These are phyloP conservation scores for Meghimatium bilineatum DNA, from an alignment of 2,888 invertebrate genomes.

Conservation along the genomic window DNA sequence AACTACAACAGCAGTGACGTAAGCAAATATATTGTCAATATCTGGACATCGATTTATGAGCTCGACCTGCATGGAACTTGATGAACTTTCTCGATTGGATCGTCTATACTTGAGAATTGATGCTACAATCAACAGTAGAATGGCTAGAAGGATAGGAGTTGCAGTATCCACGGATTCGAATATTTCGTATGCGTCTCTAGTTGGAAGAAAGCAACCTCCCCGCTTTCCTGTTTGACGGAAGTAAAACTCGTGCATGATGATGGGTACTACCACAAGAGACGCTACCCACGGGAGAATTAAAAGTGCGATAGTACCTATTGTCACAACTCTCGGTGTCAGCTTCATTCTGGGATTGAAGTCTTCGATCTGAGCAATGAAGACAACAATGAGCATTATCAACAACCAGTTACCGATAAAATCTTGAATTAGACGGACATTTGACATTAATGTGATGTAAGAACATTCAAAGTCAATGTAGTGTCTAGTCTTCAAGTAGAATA, in stretches of 20 bases:
- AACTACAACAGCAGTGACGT: not conserved
- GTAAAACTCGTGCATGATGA: not conserved
- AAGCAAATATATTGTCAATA: constrained; percentile 20
- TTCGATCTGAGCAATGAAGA: constrained; percentile 18
- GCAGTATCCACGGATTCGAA: not conserved
- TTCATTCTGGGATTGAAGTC: no score
- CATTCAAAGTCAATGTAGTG: not conserved
- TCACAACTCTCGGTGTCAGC: no score
- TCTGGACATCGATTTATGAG: constrained; percentile 5
- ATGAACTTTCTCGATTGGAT: no score
- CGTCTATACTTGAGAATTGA: not conserved
- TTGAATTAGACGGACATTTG: not conserved
- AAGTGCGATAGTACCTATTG: no score
- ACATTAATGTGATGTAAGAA: not conserved
- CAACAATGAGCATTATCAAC: not conserved
- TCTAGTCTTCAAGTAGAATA: not conserved
- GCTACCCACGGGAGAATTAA: not conserved
- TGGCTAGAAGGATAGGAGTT: not conserved
- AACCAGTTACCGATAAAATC: no score
- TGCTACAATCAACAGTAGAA: not conserved
- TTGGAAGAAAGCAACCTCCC: not conserved
- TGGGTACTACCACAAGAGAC: not conserved
- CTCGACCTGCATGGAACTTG: not conserved
- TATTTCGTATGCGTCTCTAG: not conserved
- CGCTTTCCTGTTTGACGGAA: no score